Evolutionary conservation across 2,888 invertebrate genomes (phyloP).

Genomic region (Sinhomidia bicolor): DNA sequence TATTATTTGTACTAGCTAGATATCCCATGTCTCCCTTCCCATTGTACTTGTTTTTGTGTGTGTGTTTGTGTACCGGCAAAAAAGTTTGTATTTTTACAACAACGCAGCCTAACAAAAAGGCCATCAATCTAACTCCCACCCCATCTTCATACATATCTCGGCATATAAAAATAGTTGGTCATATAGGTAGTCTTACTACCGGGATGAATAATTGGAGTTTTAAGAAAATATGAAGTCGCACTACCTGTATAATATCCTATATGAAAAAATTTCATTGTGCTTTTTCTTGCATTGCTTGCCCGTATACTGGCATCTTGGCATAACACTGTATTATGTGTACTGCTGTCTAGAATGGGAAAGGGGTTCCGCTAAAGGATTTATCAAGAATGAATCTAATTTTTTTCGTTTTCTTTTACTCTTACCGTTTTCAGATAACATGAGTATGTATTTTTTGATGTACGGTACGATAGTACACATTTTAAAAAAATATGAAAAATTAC

Average conservation of each 20-base stretch:
- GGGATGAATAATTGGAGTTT: constrained; percentile 69
- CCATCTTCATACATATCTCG: no score
- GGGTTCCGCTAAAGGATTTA: constrained; percentile 62
- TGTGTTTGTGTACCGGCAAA: background rate
- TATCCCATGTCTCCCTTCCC: constrained; percentile 36
- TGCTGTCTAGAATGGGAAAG: background rate
- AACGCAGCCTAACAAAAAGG: no score
- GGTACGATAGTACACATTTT: background rate
- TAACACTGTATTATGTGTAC: no score
- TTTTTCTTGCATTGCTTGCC: background rate
- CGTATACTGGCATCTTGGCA: background rate
- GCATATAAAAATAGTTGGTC: no score
- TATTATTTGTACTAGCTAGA: constrained; percentile 33
- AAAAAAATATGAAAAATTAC: background rate
- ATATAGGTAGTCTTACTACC: constrained; percentile 2
- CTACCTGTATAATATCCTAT: constrained; percentile 58
- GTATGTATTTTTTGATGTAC: constrained; percentile 29
- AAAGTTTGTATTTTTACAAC: constrained; percentile 37
- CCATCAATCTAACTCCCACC: constrained; percentile 72
- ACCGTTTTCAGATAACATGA: constrained; percentile 28
- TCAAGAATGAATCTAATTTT: constrained; percentile 57
- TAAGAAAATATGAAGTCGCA: constrained; percentile 70
- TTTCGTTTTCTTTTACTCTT: constrained; percentile 14
- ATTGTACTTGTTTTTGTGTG: background rate
- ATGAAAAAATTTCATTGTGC: constrained; percentile 17